Percentiles rank a stretch among this genome's conserved stretches.
These are phyloP conservation scores for Drosophila truncata DNA, from an alignment of 1,140 invertebrate species.

Conservation along the genomic window DNA sequence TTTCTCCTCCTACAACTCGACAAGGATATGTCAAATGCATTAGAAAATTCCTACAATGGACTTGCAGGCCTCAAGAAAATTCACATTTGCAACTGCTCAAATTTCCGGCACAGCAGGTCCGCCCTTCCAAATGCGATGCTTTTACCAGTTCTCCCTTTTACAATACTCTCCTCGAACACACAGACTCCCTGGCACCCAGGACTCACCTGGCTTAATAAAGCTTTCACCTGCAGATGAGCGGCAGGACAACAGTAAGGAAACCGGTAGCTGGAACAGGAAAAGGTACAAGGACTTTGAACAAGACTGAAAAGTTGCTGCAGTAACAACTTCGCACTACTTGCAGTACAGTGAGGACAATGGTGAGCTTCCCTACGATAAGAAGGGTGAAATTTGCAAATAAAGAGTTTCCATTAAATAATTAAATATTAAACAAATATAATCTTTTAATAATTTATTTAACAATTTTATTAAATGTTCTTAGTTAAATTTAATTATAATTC, in stretches of 20 bases:
- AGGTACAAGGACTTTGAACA: slow-evolving; percentile 11
- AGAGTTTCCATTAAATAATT: background rate
- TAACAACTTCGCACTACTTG: slow-evolving; percentile 33
- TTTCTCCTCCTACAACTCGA: slow-evolving; percentile 31
- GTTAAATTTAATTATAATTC: too few relatives aligned
- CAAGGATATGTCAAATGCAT: slow-evolving; percentile 57
- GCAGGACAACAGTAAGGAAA: slow-evolving; percentile 48
- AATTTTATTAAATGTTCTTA: background rate
- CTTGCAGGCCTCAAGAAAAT: slow-evolving; percentile 30
- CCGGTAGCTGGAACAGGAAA: slow-evolving; percentile 30
- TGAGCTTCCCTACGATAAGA: slow-evolving; percentile 2
- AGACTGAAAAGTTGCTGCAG: slow-evolving; percentile 20
- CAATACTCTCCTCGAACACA: slow-evolving; percentile 30
- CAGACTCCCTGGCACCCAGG: slow-evolving; percentile 5
- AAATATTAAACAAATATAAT: background rate
- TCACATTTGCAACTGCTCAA: slow-evolving; percentile 71
- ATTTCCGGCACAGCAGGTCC: slow-evolving; percentile 64
- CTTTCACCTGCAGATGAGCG: slow-evolving; percentile 67
- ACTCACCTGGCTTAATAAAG: slow-evolving; percentile 63
- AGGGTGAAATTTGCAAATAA: background rate
- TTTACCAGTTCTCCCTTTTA: slow-evolving; percentile 36
- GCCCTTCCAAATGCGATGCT: slow-evolving; percentile 22
- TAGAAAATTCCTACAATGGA: slow-evolving; percentile 64
- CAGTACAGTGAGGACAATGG: slow-evolving; percentile 47
- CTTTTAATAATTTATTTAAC: background rate